Evolutionary conservation across 1,140 invertebrate genomes (phyloP), one percentile per base, ranked within the genome.

Genomic region (Lethrus apterus): DNA sequence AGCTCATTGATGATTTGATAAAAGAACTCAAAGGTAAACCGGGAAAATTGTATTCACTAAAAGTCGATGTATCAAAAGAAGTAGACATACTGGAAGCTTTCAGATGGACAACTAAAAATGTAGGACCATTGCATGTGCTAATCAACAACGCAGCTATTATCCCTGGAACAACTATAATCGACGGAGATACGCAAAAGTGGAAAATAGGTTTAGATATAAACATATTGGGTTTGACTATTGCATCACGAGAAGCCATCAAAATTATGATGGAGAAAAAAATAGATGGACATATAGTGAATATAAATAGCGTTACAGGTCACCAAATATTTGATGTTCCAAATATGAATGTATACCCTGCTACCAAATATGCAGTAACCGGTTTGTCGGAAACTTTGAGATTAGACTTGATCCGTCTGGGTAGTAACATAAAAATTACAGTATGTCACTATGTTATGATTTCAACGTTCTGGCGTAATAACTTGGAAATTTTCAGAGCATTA

Each of bases 71-170:
- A 0, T 65, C 65, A 3, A 70, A 76, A 1, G 79, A 81, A 54
- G 70, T 77, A 4, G 73, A 80, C 2, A 74, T 85, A 3, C 45
- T 71, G 10, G 54, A 63, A 4, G 70, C 80, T 42, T 84, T 85
- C 51, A 57, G 67, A 4, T 76, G 72, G 70, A 68, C 79, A 1
- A 70, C 76, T 38, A 57, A 65, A 10, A 69, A 68, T n/a, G 59
- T 79, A 5, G 79, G 79, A 11, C 29, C 42, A 9, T 9, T 44
- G 3, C 18, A 41, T 14, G 66, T 89, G 1, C 67, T 86, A 32
- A 68, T 89, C 18, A 89, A 89, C 58, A 86, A 84, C 59, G 85
- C 86, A 2, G 86, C 81, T 1, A 56, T 78, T 59, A 51, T 43
- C 48, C 30, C 19, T 50, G 53, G 49, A 48, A 59, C 51, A 54